A percentile compares a stretch with the other conserved stretches of the same genome.
These are phyloP conservation scores for Enteromius anoplus DNA, from an alignment of 2,797 vertebrate genomes.

Conservation along the genomic window DNA sequence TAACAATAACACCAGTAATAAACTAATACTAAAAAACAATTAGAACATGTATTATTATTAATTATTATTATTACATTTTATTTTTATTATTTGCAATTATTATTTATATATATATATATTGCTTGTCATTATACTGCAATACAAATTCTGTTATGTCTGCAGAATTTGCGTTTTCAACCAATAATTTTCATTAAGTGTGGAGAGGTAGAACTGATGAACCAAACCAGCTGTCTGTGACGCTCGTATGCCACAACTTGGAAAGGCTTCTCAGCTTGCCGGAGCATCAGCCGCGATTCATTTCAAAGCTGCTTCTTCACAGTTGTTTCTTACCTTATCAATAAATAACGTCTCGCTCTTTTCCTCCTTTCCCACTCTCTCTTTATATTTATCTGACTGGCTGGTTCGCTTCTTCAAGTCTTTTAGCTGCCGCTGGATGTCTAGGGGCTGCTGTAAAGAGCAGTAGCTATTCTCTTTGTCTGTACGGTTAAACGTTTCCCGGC, in stretches of 20 bases:
- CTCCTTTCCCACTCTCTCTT: conserved; percentile 66
- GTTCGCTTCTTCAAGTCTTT: conserved; percentile 66
- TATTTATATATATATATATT: background rate
- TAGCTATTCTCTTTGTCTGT: conserved; percentile 75
- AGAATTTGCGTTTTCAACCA: background rate
- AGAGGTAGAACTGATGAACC: conserved; percentile 65
- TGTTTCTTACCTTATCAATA: conserved; percentile 79
- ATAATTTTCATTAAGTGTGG: conserved; percentile 32
- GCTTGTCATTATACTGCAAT: background rate
- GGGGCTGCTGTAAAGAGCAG: conserved; percentile 69
- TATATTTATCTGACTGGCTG: conserved; percentile 61
- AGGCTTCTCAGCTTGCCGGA: conserved; percentile 62
- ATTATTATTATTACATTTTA: too few relatives aligned
- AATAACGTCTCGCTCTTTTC: conserved; percentile 71
- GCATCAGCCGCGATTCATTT: conserved; percentile 73
- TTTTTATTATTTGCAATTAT: background rate
- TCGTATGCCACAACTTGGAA: conserved; percentile 46
- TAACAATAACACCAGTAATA: too few relatives aligned
- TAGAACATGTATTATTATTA: too few relatives aligned
- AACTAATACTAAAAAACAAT: too few relatives aligned
- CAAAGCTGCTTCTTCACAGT: conserved; percentile 73
- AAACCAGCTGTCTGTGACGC: conserved; percentile 66
- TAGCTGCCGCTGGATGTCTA: conserved; percentile 74
- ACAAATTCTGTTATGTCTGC: background rate
- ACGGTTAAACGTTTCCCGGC: conserved; percentile 73